Base-by-base conservation (phyloP, 2,888 invertebrate species). In the Nemoura dubitans region DNA sequence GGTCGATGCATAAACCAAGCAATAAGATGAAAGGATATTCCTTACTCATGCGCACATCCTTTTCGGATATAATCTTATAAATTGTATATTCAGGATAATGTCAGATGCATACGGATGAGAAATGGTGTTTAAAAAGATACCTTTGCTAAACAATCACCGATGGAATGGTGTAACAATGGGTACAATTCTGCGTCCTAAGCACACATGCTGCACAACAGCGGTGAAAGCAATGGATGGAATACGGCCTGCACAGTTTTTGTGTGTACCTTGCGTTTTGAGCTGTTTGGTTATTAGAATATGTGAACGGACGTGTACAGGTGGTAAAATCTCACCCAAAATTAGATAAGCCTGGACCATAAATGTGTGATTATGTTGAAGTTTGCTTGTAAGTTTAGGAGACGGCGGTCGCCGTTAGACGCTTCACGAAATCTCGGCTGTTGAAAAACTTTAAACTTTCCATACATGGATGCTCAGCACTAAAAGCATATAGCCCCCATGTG, bases 281-380 rank as follows among this genome's bases (percentile, higher is more conserved):
- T 59, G 59, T 59, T 59, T 59, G 59, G 59, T 21, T 59, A 59
- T 59, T 59, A 59, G 59, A 59, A 59, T 59, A 59, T 59, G 59
- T 16, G 59, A 21, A 21, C 59, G 21, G 59, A 59, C 16, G 21
- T 10, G 14, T 10, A 16, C 16, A 59, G 59, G 59, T 59, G 59
- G 59, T 59, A 59, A 59, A 59, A 59, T 21, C 59, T 59, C 59
- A 21, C 36, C 36, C 59, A 14, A 59, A 59, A 59, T 59, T 59
- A 59, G 59, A 59, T 59, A 59, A 59, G 59, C 36, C 5, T 7
- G 21, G 14, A 14, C 21, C 59, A 59, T 59, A 59, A 59, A 59
- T 59, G 21, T 21, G 59, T 59, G 59, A 59, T 59, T 59, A 21
- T 59, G 21, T 59, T 3, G 3, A 7, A 59, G 59, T 59, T 21